These are phyloP conservation scores for Botia almorhae DNA, from an alignment of 2,797 vertebrate genomes.

Conservation along the genomic window DNA sequence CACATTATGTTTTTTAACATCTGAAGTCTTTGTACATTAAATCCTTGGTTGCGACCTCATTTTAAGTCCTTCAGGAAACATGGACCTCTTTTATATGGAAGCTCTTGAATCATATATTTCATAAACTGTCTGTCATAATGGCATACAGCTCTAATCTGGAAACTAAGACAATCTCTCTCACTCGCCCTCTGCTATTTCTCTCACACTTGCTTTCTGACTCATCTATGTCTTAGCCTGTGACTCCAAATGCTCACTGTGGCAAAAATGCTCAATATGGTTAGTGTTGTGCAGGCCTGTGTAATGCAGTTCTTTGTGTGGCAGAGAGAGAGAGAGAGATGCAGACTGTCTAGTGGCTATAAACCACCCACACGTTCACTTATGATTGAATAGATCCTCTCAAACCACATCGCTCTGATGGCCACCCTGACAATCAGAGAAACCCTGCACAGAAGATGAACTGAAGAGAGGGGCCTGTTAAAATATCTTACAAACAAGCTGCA, in stretches of 20 bases:
- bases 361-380: slow-evolving; percentile 35
- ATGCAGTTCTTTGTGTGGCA: not conserved
- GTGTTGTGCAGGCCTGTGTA: slow-evolving; percentile 37
- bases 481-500: slow-evolving; percentile 14
- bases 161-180: slow-evolving; percentile 31
- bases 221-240: slow-evolving; percentile 69
- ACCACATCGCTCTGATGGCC: not conserved
- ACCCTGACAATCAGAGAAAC: slow-evolving; percentile 16
- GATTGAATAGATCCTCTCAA: slow-evolving; percentile 24
- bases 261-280: slow-evolving; percentile 71
- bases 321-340: not conserved
- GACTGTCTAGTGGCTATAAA: not conserved
- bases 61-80: slow-evolving; percentile 61
- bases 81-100: slow-evolving; percentile 54
- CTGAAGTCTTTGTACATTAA: slow-evolving; percentile 60
- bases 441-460: slow-evolving; percentile 17
- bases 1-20: slow-evolving; percentile 68
- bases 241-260: slow-evolving; percentile 71
- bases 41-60: slow-evolving; percentile 63
- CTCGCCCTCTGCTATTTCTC: slow-evolving; percentile 30
- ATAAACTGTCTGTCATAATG: slow-evolving; percentile 18
- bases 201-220: slow-evolving; percentile 65
- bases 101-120: not conserved
- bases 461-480: slow-evolving; percentile 18
- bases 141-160: slow-evolving; percentile 24